These are phyloP conservation scores for Watsonalla binaria DNA, from an alignment of 2,888 invertebrate species.

Conservation along the genomic window DNA sequence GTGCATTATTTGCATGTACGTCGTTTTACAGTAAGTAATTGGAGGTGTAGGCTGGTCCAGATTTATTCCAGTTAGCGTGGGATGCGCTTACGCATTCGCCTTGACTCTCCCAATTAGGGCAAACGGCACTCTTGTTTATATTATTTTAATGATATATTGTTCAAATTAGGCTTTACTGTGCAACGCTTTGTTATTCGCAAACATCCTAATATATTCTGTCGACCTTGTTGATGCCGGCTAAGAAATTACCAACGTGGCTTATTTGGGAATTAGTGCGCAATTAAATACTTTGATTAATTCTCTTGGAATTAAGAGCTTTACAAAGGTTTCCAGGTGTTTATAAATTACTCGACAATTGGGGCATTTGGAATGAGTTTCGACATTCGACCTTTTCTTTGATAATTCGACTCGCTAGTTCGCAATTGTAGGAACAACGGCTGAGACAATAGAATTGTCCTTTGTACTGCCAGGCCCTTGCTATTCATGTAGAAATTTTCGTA, in stretches of 20 bases:
- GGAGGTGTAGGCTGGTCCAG: slow-evolving; percentile 58
- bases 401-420: slow-evolving; percentile 47
- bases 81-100: slow-evolving; percentile 45
- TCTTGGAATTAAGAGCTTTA: slow-evolving; percentile 14
- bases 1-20: slow-evolving; percentile 17
- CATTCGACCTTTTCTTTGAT: slow-evolving; percentile 45
- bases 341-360: slow-evolving; percentile 27
- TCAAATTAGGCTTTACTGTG: slow-evolving; percentile 51
- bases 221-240: slow-evolving; percentile 8
- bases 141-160: slow-evolving; percentile 45
- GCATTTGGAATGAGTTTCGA: slow-evolving; percentile 18
- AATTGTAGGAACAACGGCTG: slow-evolving; percentile 35
- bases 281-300: neutral
- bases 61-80: slow-evolving; percentile 48
- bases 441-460: slow-evolving; percentile 65
- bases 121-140: slow-evolving; percentile 50
- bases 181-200: slow-evolving; percentile 27
- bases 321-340: slow-evolving; percentile 23
- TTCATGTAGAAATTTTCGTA: neutral
- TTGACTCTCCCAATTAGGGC: slow-evolving; percentile 62
- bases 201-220: slow-evolving; percentile 4
- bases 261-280: slow-evolving; percentile 4
- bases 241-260: neutral
- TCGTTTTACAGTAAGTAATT: slow-evolving; percentile 46
- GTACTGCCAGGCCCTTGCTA: slow-evolving; percentile 3